A percentile compares a stretch with the other conserved stretches of the same genome.
These are phyloP conservation scores for Eilema sororculum DNA, from an alignment of 2,888 invertebrate species.

Conservation along the genomic window DNA sequence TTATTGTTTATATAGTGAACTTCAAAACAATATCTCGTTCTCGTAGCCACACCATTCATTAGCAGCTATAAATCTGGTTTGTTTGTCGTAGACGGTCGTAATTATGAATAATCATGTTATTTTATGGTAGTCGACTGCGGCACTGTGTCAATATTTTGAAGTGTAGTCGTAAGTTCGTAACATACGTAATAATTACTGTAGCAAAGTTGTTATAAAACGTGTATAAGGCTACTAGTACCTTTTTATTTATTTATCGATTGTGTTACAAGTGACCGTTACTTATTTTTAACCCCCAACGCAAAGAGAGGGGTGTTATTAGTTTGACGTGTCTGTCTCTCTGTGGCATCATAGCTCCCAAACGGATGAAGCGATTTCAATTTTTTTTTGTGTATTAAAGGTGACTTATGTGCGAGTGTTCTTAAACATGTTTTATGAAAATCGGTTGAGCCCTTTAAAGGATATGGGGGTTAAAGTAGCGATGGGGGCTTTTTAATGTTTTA, in stretches of 20 bases:
- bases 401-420: too few species aligned
- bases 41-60: slow-evolving; percentile 63
- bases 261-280: too few species aligned
- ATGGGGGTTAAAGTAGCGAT: too few species aligned
- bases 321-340: too few species aligned
- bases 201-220: slow-evolving; percentile 19
- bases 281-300: too few species aligned
- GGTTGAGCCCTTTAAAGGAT: too few species aligned
- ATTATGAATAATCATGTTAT: slow-evolving; percentile 80
- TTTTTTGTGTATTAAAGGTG: too few species aligned
- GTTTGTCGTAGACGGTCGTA: slow-evolving; percentile 75
- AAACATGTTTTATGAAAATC: too few species aligned
- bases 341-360: too few species aligned
- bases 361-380: too few species aligned
- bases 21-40: slow-evolving; percentile 50
- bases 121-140: slow-evolving; percentile 72
- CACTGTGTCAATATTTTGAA: slow-evolving; percentile 68
- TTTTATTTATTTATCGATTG: background rate
- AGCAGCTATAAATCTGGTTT: slow-evolving; percentile 73
- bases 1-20: slow-evolving; percentile 46
- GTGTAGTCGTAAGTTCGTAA: slow-evolving; percentile 50
- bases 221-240: background rate
- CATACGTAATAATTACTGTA: slow-evolving; percentile 37
- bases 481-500: too few species aligned
- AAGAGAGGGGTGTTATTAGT: too few species aligned